A percentile compares a stretch with the other conserved stretches of the same genome.
Conservation (phyloP, 1,140 invertebrate genomes). For the Caenorhabditis remanei region DNA sequence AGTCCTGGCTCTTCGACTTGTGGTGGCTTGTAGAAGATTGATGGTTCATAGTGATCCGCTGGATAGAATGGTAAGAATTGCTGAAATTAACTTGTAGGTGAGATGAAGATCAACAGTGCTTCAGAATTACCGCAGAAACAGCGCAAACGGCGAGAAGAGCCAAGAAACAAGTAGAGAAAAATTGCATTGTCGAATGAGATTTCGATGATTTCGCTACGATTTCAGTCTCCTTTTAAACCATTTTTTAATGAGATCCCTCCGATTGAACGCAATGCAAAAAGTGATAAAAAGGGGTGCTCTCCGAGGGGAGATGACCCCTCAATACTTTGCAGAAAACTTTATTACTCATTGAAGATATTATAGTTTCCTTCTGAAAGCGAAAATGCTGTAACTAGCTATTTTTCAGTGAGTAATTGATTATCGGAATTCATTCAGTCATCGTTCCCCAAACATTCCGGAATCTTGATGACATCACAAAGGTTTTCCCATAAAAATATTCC, state of each 20-base stretch:
- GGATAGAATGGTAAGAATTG: conserved; percentile 18
- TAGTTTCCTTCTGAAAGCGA: no score
- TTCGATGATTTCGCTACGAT: background rate
- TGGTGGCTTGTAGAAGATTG: background rate
- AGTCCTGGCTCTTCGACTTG: background rate
- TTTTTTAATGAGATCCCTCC: background rate
- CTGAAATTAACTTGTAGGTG: background rate
- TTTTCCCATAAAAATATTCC: background rate
- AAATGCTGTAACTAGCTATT: no score
- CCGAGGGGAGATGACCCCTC: background rate
- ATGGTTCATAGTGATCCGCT: background rate
- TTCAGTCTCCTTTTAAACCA: background rate
- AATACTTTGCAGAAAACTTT: background rate
- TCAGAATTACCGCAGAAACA: background rate
- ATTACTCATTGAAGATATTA: no score
- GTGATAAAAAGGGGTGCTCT: conserved; percentile 4
- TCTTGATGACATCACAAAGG: background rate
- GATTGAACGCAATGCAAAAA: background rate
- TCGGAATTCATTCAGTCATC: background rate
- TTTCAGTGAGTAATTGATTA: no score
- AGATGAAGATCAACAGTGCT: background rate
- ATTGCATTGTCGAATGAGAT: background rate
- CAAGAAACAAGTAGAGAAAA: background rate
- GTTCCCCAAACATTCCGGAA: background rate
- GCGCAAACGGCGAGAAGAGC: background rate